These are phyloP conservation scores for Falco berigora DNA, from an alignment of 2,797 vertebrate genomes.

Conservation along the genomic window DNA sequence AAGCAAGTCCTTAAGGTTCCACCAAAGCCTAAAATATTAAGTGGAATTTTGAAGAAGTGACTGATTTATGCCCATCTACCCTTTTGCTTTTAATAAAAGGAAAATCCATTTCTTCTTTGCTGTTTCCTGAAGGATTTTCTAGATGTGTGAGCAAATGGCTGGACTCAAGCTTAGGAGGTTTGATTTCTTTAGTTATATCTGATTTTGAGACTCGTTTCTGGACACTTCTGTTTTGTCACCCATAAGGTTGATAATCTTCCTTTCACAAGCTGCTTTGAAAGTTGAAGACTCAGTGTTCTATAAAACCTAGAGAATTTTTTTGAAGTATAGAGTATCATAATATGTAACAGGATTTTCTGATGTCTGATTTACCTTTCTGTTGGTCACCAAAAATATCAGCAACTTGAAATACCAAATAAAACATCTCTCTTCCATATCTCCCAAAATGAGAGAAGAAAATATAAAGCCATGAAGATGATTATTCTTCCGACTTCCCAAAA, in stretches of 20 bases:
- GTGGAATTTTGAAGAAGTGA: not conserved
- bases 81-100: not conserved
- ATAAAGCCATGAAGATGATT: not conserved
- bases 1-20: not conserved
- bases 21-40: not conserved
- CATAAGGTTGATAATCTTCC: not conserved
- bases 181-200: not conserved
- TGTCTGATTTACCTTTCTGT: not conserved
- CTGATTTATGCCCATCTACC: not conserved
- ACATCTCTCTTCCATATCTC: accelerated
- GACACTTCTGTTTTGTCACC: not conserved
- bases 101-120: not conserved
- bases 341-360: not conserved
- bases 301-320: not conserved
- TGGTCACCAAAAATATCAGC: not conserved
- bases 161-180: not conserved
- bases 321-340: not conserved
- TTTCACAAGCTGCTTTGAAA: not conserved
- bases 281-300: not conserved
- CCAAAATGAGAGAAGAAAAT: not conserved
- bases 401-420: not conserved
- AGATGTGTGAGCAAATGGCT: not conserved
- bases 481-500: not conserved
- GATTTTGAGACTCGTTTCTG: not conserved
- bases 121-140: not conserved